Conservation (phyloP, 2,797 vertebrate species). For the Salarias fasciatus region DNA sequence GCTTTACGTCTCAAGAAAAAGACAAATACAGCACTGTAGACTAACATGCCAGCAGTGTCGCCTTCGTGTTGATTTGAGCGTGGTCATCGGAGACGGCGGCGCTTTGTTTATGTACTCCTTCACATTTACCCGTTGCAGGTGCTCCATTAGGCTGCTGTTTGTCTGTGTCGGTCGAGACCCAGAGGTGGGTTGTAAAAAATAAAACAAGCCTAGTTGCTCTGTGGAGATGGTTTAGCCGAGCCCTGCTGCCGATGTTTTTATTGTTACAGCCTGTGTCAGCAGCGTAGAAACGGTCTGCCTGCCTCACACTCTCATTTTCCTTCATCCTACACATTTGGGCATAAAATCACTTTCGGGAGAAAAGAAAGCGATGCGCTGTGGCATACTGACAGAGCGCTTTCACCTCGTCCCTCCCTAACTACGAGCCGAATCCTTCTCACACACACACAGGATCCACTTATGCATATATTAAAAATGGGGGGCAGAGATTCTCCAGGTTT, state of each 20-base stretch:
- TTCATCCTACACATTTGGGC: constrained; percentile 26
- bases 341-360: constrained; percentile 33
- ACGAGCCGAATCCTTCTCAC: constrained; percentile 6
- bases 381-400: not conserved
- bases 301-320: constrained; percentile 3
- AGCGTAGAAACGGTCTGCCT: constrained; percentile 16
- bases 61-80: constrained; percentile 6
- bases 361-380: constrained; percentile 10
- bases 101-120: constrained; percentile 11
- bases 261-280: constrained; percentile 32
- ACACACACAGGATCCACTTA: constrained; percentile 2
- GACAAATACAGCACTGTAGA: no score
- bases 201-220: constrained; percentile 29
- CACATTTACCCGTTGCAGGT: constrained; percentile 26
- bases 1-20: no score
- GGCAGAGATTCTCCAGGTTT: constrained; percentile 25
- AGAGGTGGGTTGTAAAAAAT: constrained; percentile 25
- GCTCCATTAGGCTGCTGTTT: constrained; percentile 39
- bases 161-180: constrained; percentile 22
- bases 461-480: not conserved
- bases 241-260: constrained; percentile 24
- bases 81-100: not conserved
- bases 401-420: not conserved
- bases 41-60: not conserved
- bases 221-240: constrained; percentile 38